These are phyloP conservation scores for Limosa lapponica DNA, from an alignment of 2,797 vertebrate species.

Conservation along the genomic window DNA sequence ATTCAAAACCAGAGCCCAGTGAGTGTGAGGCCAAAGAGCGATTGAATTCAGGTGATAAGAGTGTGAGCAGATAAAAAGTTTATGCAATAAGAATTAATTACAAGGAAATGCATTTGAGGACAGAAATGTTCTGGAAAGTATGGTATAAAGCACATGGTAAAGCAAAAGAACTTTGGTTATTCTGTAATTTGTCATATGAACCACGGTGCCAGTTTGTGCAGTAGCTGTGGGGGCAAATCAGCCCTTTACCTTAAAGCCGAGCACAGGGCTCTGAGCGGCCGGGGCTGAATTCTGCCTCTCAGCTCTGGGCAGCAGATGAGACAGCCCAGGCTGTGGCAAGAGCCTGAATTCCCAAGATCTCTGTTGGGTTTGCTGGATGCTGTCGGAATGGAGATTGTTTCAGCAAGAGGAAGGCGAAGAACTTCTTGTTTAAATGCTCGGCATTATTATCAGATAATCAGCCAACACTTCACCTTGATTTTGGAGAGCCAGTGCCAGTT, in stretches of 20 bases:
- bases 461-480: conserved; percentile 49
- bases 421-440: neutral
- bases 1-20: conserved; percentile 15
- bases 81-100: neutral
- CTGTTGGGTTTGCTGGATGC: neutral
- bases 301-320: neutral
- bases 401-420: neutral
- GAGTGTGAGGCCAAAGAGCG: neutral
- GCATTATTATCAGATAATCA: conserved; percentile 25
- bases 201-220: neutral
- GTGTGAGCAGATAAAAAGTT: neutral
- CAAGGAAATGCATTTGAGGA: neutral
- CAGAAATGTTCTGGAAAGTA: neutral
- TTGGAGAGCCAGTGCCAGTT: conserved; percentile 17
- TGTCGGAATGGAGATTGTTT: neutral
- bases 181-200: neutral
- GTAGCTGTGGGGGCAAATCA: neutral
- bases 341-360: neutral
- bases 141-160: neutral
- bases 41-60: conserved; percentile 13
- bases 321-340: neutral
- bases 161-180: neutral
- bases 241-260: neutral
- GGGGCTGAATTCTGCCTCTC: neutral
- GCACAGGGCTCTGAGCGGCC: neutral